A percentile compares a stretch with the other conserved stretches of the same genome.
These are phyloP conservation scores for Gobiocypris rarus DNA, from an alignment of 2,113 vertebrate species.

Conservation along the genomic window DNA sequence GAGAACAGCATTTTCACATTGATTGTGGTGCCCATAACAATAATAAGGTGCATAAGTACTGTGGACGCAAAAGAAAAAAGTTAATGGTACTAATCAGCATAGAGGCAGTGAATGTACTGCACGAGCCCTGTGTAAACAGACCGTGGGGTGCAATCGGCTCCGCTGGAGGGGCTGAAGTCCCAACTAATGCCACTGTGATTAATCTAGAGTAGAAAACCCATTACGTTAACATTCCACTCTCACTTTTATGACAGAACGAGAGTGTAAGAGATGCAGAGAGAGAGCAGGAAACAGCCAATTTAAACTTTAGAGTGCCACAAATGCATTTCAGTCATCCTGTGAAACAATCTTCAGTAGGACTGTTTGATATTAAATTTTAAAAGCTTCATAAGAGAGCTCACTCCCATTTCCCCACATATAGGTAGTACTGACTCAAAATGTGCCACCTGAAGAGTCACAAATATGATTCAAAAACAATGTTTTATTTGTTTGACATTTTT, in stretches of 20 bases:
- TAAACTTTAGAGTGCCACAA: not conserved
- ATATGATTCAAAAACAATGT: not conserved
- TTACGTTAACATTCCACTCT: conserved; percentile 49
- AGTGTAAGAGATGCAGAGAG: not conserved
- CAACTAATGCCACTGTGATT: conserved; percentile 43
- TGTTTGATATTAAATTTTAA: conserved; percentile 13
- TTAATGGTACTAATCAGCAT: conserved; percentile 53
- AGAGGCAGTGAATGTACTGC: conserved; percentile 39
- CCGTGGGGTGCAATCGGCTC: conserved; percentile 19
- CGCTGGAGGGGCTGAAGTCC: not conserved
- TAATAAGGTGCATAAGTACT: conserved; percentile 38
- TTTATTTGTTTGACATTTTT: not conserved
- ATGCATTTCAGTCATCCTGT: not conserved
- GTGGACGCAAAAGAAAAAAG: conserved; percentile 10
- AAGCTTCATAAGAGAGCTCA: not conserved
- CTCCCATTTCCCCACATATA: not conserved
- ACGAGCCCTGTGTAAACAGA: conserved; percentile 46
- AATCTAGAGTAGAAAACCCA: conserved; percentile 59
- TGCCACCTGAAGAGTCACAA: not conserved
- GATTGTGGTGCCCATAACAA: conserved; percentile 10
- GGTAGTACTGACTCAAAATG: not conserved
- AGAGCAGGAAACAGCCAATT: not conserved
- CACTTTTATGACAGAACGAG: conserved; percentile 38
- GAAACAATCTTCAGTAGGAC: not conserved
- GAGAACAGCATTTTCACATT: conserved; percentile 49